Evolutionary conservation across 2,113 vertebrate species (phyloP), one percentile per base, ranked within the genome.

Genomic region (Periophthalmus modestus): DNA sequence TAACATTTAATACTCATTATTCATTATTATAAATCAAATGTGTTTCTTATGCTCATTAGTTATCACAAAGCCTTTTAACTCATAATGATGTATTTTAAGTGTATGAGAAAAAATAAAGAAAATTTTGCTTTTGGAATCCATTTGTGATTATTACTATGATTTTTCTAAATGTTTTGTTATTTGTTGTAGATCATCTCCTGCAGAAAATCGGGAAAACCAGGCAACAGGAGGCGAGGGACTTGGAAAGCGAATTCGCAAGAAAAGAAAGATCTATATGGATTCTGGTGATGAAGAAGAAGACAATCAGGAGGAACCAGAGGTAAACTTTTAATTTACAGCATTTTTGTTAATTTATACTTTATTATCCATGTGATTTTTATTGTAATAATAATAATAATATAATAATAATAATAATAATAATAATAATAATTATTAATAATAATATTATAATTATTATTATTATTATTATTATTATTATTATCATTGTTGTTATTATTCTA

Each of bases 261-360:
- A 96, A 92, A 95, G 96, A 36, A 97, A 94, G 79, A 93, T 96
- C 87, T 94, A 95, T 68, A 93, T 96, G 94, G 95, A 97, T 77
- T 97, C 95, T 16, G 96, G 93, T 48, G 95, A 96, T 21, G 96
- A 97, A n/a, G 95, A 96, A 61, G 95, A 95, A 75, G 94, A 95
- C 19, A 92, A 94, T 36, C 93, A 91, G 73, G 94, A 97, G 52
- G 95, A 97, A 63, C 95, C 95, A 90, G 95, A 95, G 92, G 91
- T 90, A n/a, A 80, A 71, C 13, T 69, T 21, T 39, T 19, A 10
- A 62, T 1, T 18, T 18, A 34, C 14, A 19, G 15, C 15, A 34
- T 9, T 34, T 28, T 28, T 59, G 15, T 5, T 59, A 15, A 59
- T 28, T 14, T 14, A 59, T 28, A 28, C 28, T 28, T 28, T 28